Conservation (phyloP, 2,888 invertebrate species). For the Meliscaeva auricollis region DNA sequence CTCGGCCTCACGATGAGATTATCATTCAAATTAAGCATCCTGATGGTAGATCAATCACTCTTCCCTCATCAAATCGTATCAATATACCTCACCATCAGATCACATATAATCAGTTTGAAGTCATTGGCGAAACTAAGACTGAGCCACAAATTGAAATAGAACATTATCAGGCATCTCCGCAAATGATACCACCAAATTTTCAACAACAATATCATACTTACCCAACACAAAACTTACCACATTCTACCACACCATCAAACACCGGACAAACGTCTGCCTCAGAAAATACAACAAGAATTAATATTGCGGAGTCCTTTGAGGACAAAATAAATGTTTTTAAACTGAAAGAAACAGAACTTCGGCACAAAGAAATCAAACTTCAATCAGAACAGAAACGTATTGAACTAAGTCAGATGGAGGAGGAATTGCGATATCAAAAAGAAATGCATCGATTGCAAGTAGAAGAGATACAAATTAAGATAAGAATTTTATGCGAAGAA, state of each 20-base stretch:
- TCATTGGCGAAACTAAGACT: constrained; percentile 81
- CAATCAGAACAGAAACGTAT: constrained; percentile 82
- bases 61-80: constrained; percentile 80
- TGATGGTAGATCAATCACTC: constrained; percentile 80
- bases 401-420: constrained; percentile 81
- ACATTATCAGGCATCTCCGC: constrained; percentile 79
- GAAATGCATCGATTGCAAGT: constrained; percentile 82
- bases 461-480: constrained; percentile 82
- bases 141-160: constrained; percentile 81
- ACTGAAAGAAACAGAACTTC: constrained; percentile 82
- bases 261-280: constrained; percentile 10
- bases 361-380: constrained; percentile 82
- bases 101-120: constrained; percentile 80
- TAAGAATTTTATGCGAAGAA: constrained; percentile 82
- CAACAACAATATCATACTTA: constrained; percentile 58
- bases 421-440: constrained; percentile 82
- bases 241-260: constrained; percentile 31
- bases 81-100: constrained; percentile 76
- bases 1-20: constrained; percentile 82
- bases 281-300: constrained; percentile 20
- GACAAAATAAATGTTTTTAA: constrained; percentile 82
- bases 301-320: constrained; percentile 77
- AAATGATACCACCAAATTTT: constrained; percentile 6
- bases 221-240: constrained; percentile 74
- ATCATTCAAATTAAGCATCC: constrained; percentile 83